phyloP scores from a whole-genome alignment of 2,888 invertebrate species.

The Nephrotoma guestfalica region DNA sequence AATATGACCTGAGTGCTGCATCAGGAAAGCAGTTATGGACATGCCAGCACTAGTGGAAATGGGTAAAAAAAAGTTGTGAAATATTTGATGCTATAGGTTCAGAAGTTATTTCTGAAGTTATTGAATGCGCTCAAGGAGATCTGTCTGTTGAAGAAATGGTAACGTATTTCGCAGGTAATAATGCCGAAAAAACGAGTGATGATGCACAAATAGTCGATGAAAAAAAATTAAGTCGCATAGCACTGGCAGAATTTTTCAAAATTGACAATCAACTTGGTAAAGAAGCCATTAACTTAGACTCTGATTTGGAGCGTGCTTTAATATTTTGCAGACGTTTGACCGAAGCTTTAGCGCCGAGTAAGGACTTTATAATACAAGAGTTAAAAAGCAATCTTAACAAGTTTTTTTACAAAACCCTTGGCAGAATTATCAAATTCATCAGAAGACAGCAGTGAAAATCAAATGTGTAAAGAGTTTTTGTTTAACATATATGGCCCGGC shows the following conservation, averaged over 20 bases:
- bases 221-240: slow-evolving; percentile 1
- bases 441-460: background rate
- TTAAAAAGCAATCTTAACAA: too few relatives aligned
- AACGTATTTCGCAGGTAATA: slow-evolving; percentile 1
- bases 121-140: slow-evolving; percentile 11
- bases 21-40: too few relatives aligned
- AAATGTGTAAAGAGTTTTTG: background rate
- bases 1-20: too few relatives aligned
- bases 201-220: background rate
- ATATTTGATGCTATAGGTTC: slow-evolving; percentile 14
- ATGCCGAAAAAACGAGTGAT: background rate
- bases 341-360: background rate
- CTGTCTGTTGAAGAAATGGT: slow-evolving; percentile 6
- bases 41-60: slow-evolving; percentile 12
- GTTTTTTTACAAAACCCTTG: background rate
- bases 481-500: background rate
- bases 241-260: slow-evolving; percentile 4
- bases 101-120: slow-evolving; percentile 12
- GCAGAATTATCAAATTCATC: background rate
- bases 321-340: slow-evolving; percentile 3
- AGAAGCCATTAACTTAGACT: slow-evolving; percentile 3
- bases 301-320: slow-evolving; percentile 4
- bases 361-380: background rate
- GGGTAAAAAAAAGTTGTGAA: slow-evolving; percentile 14
- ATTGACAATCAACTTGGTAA: slow-evolving; percentile 5